Base-by-base conservation (phyloP, 2,113 vertebrate genomes). In the Rhinoptilus africanus region DNA sequence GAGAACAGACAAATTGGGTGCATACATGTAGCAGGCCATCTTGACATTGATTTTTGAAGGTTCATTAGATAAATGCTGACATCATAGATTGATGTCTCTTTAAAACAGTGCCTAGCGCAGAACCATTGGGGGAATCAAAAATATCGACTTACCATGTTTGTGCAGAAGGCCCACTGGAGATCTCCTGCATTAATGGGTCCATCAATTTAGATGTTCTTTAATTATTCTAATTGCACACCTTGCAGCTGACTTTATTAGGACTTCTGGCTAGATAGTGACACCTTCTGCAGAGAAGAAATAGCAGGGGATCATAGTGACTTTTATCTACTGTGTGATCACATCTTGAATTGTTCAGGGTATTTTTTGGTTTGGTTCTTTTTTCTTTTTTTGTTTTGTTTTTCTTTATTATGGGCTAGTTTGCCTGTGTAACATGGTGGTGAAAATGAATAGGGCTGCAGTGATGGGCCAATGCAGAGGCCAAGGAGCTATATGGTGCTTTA, bases 31-130 rank as follows among this genome's bases (percentile, higher is more conserved):
- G 97, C 96, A 89, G 98, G 96, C 98, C 98, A 96, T 98, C 98
- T 96, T 92, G 97, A 97, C 98, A 99, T 99, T 98, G 99, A 99
- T 99, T 99, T 98, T 98, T 98, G 98, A 98, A 98, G 98, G 98
- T 99, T 99, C 99, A 98, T 99, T 99, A 99, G 98, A 99, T 99
- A 99, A 99, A 99, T 99, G 99, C 99, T 99, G 99, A 99, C 99
- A 99, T 99, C 98, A 99, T 97, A 98, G 99, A 99, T 99, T 99
- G 99, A 99, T 99, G 99, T 99, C 99, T 99, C 99, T 99, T 99
- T 99, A 99, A 99, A 99, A 98, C 99, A 99, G 98, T 98, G 98
- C 98, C 98, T 98, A 97, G 97, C 97, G 92, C 98, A 97, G 97
- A 98, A 98, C 98, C 98, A 97, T 98, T 98, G 95, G 96, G 98